Percentiles rank a stretch among this genome's conserved stretches.
phyloP scores from a whole-genome alignment of 2,888 invertebrate genomes.

The Pristionchus entomophagus region DNA sequence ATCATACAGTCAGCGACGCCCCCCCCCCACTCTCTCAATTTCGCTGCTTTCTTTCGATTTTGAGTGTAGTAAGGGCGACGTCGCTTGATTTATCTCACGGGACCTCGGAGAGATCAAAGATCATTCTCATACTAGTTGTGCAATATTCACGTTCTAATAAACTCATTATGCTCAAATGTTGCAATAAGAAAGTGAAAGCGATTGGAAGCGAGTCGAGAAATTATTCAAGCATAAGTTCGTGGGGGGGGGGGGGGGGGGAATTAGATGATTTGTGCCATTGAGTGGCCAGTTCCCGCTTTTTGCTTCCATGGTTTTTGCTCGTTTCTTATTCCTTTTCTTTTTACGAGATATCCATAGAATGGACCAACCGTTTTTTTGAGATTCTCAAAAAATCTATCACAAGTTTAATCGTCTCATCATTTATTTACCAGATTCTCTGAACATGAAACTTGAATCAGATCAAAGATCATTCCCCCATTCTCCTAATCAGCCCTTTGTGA shows the following conservation, averaged over 20 bases:
- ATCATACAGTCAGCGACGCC: neutral
- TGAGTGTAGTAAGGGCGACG: neutral
- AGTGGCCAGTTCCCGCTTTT: neutral
- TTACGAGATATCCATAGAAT: too few species aligned
- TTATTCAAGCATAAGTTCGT: slow-evolving; percentile 5
- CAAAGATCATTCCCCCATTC: neutral
- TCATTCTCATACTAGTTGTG: slow-evolving; percentile 18
- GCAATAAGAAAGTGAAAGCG: neutral
- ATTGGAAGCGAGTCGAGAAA: neutral
- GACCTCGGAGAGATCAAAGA: slow-evolving; percentile 14
- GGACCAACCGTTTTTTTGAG: too few species aligned
- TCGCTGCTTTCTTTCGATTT: neutral
- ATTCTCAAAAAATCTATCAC: too few species aligned
- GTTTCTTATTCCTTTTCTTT: neutral
- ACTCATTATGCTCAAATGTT: neutral
- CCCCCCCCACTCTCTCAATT: neutral
- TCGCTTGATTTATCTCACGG: neutral
- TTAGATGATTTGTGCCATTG: slow-evolving; percentile 9
- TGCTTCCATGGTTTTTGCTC: neutral
- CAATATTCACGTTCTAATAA: slow-evolving; percentile 22
- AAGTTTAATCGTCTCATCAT: too few species aligned
- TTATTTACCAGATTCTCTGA: too few species aligned
- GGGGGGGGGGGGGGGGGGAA: too few species aligned
- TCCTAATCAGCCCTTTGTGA: neutral
- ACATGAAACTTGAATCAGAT: too few species aligned